Evolutionary conservation across 2,113 vertebrate species (phyloP), one percentile per base, ranked within the genome.

Genomic region (Scatophagus argus): DNA sequence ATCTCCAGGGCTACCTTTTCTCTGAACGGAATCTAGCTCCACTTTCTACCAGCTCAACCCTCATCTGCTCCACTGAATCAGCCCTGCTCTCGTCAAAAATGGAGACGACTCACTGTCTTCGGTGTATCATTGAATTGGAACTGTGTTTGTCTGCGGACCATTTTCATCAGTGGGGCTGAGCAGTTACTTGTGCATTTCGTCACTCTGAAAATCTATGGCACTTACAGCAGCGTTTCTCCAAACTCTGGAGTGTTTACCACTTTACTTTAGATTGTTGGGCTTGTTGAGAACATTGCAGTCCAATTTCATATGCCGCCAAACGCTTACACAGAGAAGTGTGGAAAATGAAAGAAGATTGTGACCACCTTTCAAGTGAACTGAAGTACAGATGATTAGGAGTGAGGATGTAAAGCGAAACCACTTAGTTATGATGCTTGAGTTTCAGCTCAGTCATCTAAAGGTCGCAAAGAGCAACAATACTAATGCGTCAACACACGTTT

Each of bases 1-100:
- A 91, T 91, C 93, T 94, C 94, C 85, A 84, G 90, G 91, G 92
- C 83, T 91, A 77, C 86, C 83, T 78, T n/a, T 88, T 80, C 86
- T 87, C 82, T 86, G 80, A 75, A 88, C 83, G 79, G 91, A 92
- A 92, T 93, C 88, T 81, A 83, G 85, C 89, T 84, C 83, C 61
- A 71, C 77, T 84, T 87, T 87, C 70, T 66, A 58, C 49, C 74
- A 87, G 83, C 86, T 84, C 85, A 61, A 80, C 87, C 87, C 63
- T 88, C 89, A 85, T 91, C 89, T 90, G 90, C 89, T 88, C 76
- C 83, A 90, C 75, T 89, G 77, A 92, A 67, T 84, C 82, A 43
- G 61, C 65, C 44, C 77, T 23, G 81, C 70, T 78, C 76, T 47
- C 47, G 19, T 49, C 41, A 11, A 34, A 61, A 68, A 56, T n/a